A percentile compares a stretch with the other conserved stretches of the same genome.
Conservation (phyloP, 2,113 vertebrate genomes). For the Misgurnus anguillicaudatus region DNA sequence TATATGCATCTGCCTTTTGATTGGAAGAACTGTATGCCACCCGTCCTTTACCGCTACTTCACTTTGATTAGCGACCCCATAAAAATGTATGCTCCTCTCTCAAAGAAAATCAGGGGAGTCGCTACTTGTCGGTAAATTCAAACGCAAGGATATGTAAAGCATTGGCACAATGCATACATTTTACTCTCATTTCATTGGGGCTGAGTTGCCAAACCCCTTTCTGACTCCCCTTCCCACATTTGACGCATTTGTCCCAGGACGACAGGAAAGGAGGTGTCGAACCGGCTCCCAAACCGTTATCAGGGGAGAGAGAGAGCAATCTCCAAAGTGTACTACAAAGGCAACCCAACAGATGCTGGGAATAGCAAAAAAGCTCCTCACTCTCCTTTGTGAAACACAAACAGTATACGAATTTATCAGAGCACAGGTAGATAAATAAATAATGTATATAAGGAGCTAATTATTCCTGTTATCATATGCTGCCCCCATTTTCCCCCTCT, state of each 20-base stretch:
- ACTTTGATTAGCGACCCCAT: slow-evolving; percentile 77
- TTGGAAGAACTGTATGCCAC: slow-evolving; percentile 66
- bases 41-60: slow-evolving; percentile 62
- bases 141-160: slow-evolving; percentile 75
- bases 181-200: slow-evolving; percentile 70
- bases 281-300: slow-evolving; percentile 46
- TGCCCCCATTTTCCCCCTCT: slow-evolving; percentile 81
- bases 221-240: slow-evolving; percentile 51
- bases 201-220: slow-evolving; percentile 65
- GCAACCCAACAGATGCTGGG: slow-evolving; percentile 74
- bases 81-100: slow-evolving; percentile 74
- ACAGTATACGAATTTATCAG: slow-evolving; percentile 76
- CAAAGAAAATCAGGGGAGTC: slow-evolving; percentile 76
- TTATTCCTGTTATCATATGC: slow-evolving; percentile 93
- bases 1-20: slow-evolving; percentile 62
- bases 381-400: slow-evolving; percentile 57
- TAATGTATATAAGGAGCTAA: slow-evolving; percentile 85
- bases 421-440: slow-evolving; percentile 80
- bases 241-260: slow-evolving; percentile 64
- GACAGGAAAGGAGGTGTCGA: slow-evolving; percentile 59
- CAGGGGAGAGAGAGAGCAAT: slow-evolving; percentile 44
- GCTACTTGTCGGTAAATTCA: slow-evolving; percentile 76
- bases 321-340: slow-evolving; percentile 71
- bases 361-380: slow-evolving; percentile 70
- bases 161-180: slow-evolving; percentile 72